Evolutionary conservation across 2,113 vertebrate species (phyloP), one percentile per base, ranked within the genome.

Genomic region (Forbesichthys agassizii): DNA sequence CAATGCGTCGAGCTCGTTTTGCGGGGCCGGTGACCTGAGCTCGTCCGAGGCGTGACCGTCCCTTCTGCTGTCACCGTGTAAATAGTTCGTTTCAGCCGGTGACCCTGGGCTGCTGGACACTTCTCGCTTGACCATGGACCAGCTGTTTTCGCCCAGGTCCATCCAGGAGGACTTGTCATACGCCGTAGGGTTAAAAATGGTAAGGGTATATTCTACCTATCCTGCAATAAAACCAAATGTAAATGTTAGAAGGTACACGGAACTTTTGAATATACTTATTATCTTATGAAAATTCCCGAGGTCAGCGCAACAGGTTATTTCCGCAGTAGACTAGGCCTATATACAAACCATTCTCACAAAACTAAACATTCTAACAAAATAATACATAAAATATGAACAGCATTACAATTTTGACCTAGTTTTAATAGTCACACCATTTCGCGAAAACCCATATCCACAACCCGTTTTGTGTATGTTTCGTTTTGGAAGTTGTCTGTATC

Each of bases 111-210:
- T 92, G 86, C 90, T 94, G 88, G 94, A 91, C 80, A 90, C 89
- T 86, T 96, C 93, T 88, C 95, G 91, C 93, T 97, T 98, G 82
- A 96, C 93, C 91, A 94, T 93, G 91, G 95, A 95, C 95, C 96
- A 99, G 94, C 93, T 92, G 90, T 92, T 90, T 88, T 97, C 96
- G 88, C 93, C 94, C 93, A 97, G 94, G 95, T 98, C 97, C 97
- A 99, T 99, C 95, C 97, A 97, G 93, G 90, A 93, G 85, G 88
- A 80, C 86, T 91, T 84, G 92, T 89, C 89, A 92, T 86, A 90
- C 85, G 88, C 86, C 75, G 85, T 77, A 64, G 64, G 71, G 57
- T 72, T 70, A 83, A 84, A 90, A 92, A 84, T 79, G 16, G 57
- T 82, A 81, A 80, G 81, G 81, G 85, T 66, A 77, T 81, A 61